Percentiles rank a stretch among this genome's conserved stretches.
Conservation (phyloP, 2,888 invertebrate species). For the Cantharis rufa region DNA sequence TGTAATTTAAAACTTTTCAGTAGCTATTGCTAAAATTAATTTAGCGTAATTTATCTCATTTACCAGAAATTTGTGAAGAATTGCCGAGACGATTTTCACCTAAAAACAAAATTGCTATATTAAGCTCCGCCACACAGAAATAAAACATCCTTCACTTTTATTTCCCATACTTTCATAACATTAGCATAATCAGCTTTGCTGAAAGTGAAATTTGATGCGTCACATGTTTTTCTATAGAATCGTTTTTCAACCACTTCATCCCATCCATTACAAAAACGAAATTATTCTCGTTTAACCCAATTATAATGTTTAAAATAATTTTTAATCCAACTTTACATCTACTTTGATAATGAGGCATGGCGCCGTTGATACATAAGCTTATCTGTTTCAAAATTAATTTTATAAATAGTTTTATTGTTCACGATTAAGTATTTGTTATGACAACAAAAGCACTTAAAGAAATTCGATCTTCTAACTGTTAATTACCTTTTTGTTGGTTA, state of each 20-base stretch:
- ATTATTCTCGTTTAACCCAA: not conserved
- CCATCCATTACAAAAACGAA: not conserved
- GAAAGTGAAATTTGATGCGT: slow-evolving; percentile 7
- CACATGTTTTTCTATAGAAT: not conserved
- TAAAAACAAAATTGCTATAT: not conserved
- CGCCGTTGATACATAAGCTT: not conserved
- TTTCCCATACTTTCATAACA: slow-evolving; percentile 8
- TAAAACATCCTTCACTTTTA: slow-evolving; percentile 15
- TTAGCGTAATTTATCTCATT: not conserved
- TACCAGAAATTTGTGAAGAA: not conserved
- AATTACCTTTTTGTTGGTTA: not conserved
- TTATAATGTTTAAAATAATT: not conserved
- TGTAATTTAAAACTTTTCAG: not conserved
- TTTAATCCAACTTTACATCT: not conserved
- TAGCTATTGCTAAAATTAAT: not conserved
- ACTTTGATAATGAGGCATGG: not conserved
- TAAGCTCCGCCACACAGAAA: slow-evolving; percentile 1
- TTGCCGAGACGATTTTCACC: not conserved
- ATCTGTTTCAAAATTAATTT: not conserved
- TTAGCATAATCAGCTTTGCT: slow-evolving; percentile 14
- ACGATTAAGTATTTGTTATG: not conserved
- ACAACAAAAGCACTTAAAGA: not conserved
- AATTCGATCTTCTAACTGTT: not conserved
- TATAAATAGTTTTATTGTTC: not conserved
- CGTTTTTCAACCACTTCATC: not conserved